Evolutionary conservation across 2,113 vertebrate genomes (phyloP).

Genomic region (Alethe castanea): DNA sequence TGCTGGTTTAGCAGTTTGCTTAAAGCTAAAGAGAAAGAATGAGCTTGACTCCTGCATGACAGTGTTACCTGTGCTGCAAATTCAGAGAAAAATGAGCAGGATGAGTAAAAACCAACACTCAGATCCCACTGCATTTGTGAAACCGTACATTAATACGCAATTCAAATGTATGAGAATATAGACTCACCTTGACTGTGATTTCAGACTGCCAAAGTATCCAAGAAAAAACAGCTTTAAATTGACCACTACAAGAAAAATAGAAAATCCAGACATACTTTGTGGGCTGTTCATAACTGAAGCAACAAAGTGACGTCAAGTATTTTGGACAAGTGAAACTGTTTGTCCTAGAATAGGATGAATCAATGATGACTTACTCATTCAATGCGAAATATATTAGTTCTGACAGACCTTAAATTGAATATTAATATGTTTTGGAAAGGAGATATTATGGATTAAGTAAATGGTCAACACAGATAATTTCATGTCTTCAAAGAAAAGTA

Average conservation of each 20-base stretch:
- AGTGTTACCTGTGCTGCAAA: not conserved
- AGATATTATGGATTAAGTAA: not conserved
- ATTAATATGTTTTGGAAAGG: not conserved
- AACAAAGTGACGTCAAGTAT: not conserved
- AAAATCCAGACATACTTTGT: not conserved
- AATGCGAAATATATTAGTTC: not conserved
- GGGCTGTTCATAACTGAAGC: not conserved
- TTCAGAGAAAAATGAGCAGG: not conserved
- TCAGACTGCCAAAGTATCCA: not conserved
- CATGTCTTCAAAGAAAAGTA: not conserved
- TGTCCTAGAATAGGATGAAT: not conserved
- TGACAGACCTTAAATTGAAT: not conserved
- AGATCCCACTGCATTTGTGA: not conserved
- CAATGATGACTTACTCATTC: not conserved
- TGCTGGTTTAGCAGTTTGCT: not conserved
- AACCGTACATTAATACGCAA: not conserved
- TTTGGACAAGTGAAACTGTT: not conserved
- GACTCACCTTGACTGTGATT: not conserved
- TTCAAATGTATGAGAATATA: not conserved
- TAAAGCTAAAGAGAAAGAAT: not conserved
- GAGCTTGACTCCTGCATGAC: not conserved
- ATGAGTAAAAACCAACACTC: not conserved
- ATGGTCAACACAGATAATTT: not conserved
- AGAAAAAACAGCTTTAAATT: not conserved
- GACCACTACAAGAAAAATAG: not conserved